Conservation (phyloP, 2,113 vertebrate genomes). For the Micronycteris hirsuta region DNA sequence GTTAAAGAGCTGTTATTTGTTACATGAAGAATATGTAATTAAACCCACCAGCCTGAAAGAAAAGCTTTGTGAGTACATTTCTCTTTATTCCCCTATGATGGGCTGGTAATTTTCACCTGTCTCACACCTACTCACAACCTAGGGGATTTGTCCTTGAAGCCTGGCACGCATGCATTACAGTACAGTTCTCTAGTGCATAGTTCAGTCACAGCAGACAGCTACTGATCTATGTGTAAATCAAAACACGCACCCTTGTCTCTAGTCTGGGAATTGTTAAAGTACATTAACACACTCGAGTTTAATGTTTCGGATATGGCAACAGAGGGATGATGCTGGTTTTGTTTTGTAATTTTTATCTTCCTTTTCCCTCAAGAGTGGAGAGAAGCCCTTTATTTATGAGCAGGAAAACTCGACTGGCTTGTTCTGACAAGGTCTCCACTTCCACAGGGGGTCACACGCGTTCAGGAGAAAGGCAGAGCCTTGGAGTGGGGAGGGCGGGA, state of each 20-base stretch:
- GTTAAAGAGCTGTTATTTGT: conserved; percentile 45
- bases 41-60: conserved; percentile 67
- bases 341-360: conserved; percentile 1
- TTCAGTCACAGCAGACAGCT: conserved; percentile 72
- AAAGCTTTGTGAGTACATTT: conserved; percentile 51
- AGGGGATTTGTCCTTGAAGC: conserved; percentile 22
- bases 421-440: conserved; percentile 39
- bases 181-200: conserved; percentile 4
- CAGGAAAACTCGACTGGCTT: background rate
- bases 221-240: conserved; percentile 74
- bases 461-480: background rate
- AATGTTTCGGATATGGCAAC: background rate
- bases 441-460: conserved; percentile 36
- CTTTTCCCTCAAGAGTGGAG: background rate
- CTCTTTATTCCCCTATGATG: conserved; percentile 62
- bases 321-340: background rate
- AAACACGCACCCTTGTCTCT: conserved; percentile 55
- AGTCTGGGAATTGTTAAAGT: conserved; percentile 49
- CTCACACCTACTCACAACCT: conserved; percentile 81
- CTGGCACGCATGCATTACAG: conserved; percentile 75
- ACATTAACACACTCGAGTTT: background rate
- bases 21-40: conserved; percentile 64
- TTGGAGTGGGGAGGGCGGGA: background rate
- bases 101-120: conserved; percentile 78
- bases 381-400: conserved; percentile 32